Percentiles rank a stretch among this genome's conserved stretches.
Conservation (phyloP, 92 coral and sea anemone species). For the Phymanthus crucifer region DNA sequence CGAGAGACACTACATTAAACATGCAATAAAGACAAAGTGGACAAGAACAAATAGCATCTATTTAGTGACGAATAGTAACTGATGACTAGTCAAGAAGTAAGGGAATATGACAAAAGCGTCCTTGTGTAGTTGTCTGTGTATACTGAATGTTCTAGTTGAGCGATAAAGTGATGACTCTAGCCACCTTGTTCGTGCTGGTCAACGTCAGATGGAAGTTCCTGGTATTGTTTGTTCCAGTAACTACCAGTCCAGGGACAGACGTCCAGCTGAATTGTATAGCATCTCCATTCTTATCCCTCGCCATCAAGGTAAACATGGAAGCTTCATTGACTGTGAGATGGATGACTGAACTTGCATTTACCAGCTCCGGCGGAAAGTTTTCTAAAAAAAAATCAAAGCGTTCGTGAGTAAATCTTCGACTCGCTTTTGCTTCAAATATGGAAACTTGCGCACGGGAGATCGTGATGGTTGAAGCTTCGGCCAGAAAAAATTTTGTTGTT, state of each 20-base stretch:
- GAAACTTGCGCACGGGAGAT: too few species aligned
- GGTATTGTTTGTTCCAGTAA: background rate
- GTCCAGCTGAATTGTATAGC: constrained; percentile 13
- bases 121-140: too few species aligned
- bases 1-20: too few species aligned
- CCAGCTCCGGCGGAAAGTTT: constrained; percentile 57
- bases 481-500: too few species aligned
- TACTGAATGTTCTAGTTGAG: too few species aligned
- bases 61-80: too few species aligned
- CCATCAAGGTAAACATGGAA: constrained; percentile 27
- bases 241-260: constrained; percentile 18
- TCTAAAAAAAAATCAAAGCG: constrained; percentile 23
- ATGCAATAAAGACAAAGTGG: too few species aligned
- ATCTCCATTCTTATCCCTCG: constrained; percentile 56
- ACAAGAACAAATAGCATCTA: too few species aligned
- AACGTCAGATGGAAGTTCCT: constrained; percentile 24
- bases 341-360: constrained; percentile 26
- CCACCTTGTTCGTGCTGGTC: constrained; percentile 25
- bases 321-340: constrained; percentile 36
- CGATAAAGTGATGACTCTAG: too few species aligned
- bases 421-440: background rate
- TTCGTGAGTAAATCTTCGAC: background rate
- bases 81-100: too few species aligned
- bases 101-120: too few species aligned
- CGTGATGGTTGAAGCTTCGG: too few species aligned